Evolutionary conservation across 2,113 vertebrate genomes (phyloP), one percentile per base, ranked within the genome.

Genomic region (Tautogolabrus adspersus): DNA sequence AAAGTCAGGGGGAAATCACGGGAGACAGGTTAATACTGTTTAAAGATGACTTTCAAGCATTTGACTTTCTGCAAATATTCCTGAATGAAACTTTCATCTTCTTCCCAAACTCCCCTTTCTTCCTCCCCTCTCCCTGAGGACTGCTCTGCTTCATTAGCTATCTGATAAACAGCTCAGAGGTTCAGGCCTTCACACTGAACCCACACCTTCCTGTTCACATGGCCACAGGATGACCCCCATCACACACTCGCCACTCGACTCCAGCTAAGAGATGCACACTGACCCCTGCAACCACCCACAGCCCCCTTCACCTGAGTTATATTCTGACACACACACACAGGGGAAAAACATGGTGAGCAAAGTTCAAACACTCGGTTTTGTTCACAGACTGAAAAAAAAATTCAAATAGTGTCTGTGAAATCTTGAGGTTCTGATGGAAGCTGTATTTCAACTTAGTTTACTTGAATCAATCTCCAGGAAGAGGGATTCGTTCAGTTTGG

Each of bases 201-300:
- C 84, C 38, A 37, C 75, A 87, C 79, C 83, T 89, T 92, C 91
- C 91, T 92, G 92, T 91, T 90, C 89, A 89, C 88, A 90, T 90
- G 88, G 82, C 86, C 92, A 90, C 80, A 79, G 76, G 81, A 83
- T 90, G 83, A 91, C 83, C 90, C 87, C 75, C 79, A 78, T 77
- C 84, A 81, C 80, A 44, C 76, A 63, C 84, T 58, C 49, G 77
- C 16, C 76, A 67, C 80, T 84, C 65, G 6, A 60, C 83, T 75
- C 58, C 67, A 58, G 79, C 84, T 70, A 68, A 69, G 75, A 88
- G 73, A 78, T 71, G 47, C 60, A 81, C 1, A 44, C 13, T 26
- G 76, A 87, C 70, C 75, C 70, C 65, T 19, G 51, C 34, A 66
- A 22, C 64, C 88, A 66, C 51, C 40, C 72, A 0, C 46, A 58